Evolutionary conservation across 2,113 vertebrate species (phyloP).

Genomic region (Phaetusa simplex): DNA sequence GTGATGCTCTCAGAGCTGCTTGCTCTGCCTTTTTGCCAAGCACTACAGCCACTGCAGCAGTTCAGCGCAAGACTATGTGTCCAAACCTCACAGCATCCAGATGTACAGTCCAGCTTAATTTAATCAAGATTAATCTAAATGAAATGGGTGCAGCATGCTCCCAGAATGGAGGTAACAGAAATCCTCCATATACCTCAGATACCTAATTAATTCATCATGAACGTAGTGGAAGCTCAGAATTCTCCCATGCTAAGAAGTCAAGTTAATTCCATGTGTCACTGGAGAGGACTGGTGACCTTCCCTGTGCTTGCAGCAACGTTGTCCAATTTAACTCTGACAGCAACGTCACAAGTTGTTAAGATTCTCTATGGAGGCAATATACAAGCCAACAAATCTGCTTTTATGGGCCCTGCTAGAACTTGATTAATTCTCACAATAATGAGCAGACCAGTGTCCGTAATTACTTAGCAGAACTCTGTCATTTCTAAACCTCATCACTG

Average conservation of each 20-base stretch:
- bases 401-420: not conserved
- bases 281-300: not conserved
- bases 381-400: not conserved
- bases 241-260: not conserved
- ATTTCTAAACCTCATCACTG: not conserved
- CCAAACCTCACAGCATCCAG: not conserved
- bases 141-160: not conserved
- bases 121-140: not conserved
- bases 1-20: not conserved
- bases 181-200: not conserved
- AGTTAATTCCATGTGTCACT: not conserved
- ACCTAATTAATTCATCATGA: not conserved
- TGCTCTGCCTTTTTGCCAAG: not conserved
- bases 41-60: not conserved
- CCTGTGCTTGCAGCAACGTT: not conserved
- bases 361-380: not conserved
- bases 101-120: not conserved
- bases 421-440: not conserved
- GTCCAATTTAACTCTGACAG: not conserved
- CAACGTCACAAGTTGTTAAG: not conserved
- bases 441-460: not conserved
- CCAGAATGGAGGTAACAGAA: not conserved
- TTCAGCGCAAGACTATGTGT: accelerated
- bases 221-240: not conserved
- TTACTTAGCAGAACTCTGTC: not conserved